Evolutionary conservation across 2,888 invertebrate genomes (phyloP), one percentile per base, ranked within the genome.

Genomic region (Scrobipalpa atriplicella): DNA sequence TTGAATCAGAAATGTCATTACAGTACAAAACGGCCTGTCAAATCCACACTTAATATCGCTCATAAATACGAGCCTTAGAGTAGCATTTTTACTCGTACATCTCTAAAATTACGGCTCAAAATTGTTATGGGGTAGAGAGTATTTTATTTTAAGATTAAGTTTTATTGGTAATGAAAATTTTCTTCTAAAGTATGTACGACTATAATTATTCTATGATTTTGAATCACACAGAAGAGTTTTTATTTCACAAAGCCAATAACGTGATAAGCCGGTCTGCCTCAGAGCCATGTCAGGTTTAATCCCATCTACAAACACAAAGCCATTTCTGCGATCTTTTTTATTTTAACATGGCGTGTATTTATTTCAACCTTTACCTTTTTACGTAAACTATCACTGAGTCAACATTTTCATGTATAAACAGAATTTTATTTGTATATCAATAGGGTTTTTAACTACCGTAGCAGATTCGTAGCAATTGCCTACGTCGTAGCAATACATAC

Each of bases 201-300:
- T n/a, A n/a, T n/a, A n/a, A n/a, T n/a, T n/a, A n/a, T 29, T 5
- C 29, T 29, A 29, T 29, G 29, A n/a, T 47, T 47, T 16, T n/a
- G n/a, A 47, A 47, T n/a, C 47, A 47, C 47, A 47, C n/a, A 47
- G 43, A 13, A 43, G 2, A n/a, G 7, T 18, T 21, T 54, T 11
- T 19, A 54, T 18, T 21, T 54, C 1, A 79, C 78, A 79, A 75
- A 71, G 71, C 77, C 82, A 81, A 83, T 84, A 80, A 77, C 78
- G 79, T 75, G 84, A 84, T 87, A 87, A 87, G 79, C 83, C 73
- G 61, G 75, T 75, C 78, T 74, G 72, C 76, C 81, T 78, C 78
- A 72, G 76, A 74, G 78, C 73, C 79, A 73, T 83, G 86, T 85
- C 84, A 84, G 80, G 73, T 74, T 71, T 84, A 89, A 86, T 86